Evolutionary conservation across 2,797 vertebrate species (phyloP).

Genomic region (Coracias cyanogaster): DNA sequence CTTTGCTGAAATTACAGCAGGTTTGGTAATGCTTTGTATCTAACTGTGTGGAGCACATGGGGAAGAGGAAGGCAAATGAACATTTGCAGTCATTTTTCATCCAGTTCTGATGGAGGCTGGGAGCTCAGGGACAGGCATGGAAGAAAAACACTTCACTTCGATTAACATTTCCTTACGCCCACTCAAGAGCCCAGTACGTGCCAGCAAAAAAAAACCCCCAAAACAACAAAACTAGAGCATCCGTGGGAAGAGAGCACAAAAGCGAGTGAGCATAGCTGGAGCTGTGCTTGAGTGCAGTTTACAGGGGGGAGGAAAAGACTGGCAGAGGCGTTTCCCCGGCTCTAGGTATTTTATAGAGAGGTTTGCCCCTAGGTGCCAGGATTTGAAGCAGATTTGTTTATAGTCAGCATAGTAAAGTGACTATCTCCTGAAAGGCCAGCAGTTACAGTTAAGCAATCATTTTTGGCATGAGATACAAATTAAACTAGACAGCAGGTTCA

Average conservation of each 20-base stretch:
- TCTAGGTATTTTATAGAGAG: neutral
- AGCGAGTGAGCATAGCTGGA: fast-evolving
- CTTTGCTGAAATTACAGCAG: neutral
- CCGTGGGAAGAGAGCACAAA: neutral
- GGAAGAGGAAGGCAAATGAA: neutral
- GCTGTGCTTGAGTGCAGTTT: neutral
- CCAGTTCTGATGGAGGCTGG: neutral
- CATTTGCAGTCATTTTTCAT: neutral
- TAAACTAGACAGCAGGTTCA: neutral
- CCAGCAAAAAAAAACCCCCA: neutral
- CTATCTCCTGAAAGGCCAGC: neutral
- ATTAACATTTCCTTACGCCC: neutral
- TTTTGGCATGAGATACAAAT: neutral
- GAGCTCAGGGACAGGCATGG: neutral
- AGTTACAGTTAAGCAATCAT: neutral
- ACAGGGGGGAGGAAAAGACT: neutral
- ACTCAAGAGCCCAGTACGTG: neutral
- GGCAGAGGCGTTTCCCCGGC: neutral
- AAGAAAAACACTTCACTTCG: neutral
- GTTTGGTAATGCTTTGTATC: neutral
- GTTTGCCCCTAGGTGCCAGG: neutral
- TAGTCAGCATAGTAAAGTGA: neutral
- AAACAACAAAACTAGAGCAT: neutral
- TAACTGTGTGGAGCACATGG: neutral
- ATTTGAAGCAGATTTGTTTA: neutral